Evolutionary conservation across 2,888 invertebrate species (phyloP).

Genomic region (Andrena praecox): DNA sequence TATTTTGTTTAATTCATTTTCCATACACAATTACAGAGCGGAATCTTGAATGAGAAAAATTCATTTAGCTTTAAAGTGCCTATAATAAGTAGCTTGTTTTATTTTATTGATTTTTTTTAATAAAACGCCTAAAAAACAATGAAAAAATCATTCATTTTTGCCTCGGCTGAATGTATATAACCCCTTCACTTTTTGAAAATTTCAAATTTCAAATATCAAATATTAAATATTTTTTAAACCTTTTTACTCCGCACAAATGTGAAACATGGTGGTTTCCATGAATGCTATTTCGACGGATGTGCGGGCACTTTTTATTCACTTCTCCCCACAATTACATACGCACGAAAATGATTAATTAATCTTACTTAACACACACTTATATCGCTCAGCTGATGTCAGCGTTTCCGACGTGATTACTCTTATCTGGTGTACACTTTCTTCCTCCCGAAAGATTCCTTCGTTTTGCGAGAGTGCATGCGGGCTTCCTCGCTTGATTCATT

Average conservation of each 20-base stretch:
- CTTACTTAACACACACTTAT: constrained; percentile 13
- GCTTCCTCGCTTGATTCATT: constrained; percentile 52
- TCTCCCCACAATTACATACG: background rate
- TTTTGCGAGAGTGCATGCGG: constrained; percentile 36
- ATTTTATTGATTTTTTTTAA: too few relatives aligned
- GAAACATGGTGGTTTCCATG: background rate
- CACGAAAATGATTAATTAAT: constrained; percentile 35
- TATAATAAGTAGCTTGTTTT: too few relatives aligned
- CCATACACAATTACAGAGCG: too few relatives aligned
- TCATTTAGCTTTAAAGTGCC: too few relatives aligned
- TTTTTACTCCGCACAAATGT: background rate
- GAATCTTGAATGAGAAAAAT: too few relatives aligned
- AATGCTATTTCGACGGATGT: background rate
- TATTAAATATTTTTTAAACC: background rate
- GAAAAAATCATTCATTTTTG: too few relatives aligned
- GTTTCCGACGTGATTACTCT: constrained; percentile 47
- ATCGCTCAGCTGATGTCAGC: constrained; percentile 26
- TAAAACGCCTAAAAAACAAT: too few relatives aligned
- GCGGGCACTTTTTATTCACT: background rate
- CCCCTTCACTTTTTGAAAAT: too few relatives aligned
- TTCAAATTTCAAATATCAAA: background rate
- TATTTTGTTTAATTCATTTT: too few relatives aligned
- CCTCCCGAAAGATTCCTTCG: constrained; percentile 13
- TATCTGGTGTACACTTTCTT: constrained; percentile 47
- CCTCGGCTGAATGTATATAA: too few relatives aligned